These are phyloP conservation scores for Ophonus ardosiacus DNA, from an alignment of 2,888 invertebrate species.

Conservation along the genomic window DNA sequence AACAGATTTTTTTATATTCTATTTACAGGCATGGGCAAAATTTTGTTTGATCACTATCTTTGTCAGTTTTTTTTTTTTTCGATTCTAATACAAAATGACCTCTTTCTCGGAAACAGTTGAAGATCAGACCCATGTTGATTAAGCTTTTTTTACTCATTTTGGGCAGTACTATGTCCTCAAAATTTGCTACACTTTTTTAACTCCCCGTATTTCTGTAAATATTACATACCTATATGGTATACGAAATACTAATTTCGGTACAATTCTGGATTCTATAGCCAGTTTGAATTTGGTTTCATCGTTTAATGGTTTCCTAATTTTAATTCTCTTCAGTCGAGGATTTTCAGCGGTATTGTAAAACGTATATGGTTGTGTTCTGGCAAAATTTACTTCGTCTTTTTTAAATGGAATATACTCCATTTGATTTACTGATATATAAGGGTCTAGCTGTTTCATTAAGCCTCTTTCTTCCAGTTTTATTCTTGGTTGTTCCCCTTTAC, in stretches of 20 bases:
- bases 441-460: constrained; percentile 73
- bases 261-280: constrained; percentile 66
- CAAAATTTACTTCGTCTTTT: constrained; percentile 70
- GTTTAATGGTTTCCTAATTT: constrained; percentile 66
- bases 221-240: constrained; percentile 70
- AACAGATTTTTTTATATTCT: too few relatives aligned
- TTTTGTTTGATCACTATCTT: too few relatives aligned
- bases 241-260: constrained; percentile 68
- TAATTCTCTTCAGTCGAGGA: constrained; percentile 65
- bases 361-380: constrained; percentile 73
- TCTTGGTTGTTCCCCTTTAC: constrained; percentile 73
- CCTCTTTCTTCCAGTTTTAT: constrained; percentile 72
- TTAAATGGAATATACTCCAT: constrained; percentile 71
- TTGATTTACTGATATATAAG: constrained; percentile 73
- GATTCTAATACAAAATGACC: too few relatives aligned
- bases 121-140: too few relatives aligned
- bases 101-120: too few relatives aligned
- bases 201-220: constrained; percentile 13
- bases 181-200: too few relatives aligned
- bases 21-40: too few relatives aligned
- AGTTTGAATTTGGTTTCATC: constrained; percentile 68
- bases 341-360: constrained; percentile 71
- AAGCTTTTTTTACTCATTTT: too few relatives aligned
- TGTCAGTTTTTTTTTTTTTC: too few relatives aligned
- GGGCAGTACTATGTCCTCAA: too few relatives aligned